A percentile compares a stretch with the other conserved stretches of the same genome.
Conservation (phyloP, 37 sponge, comb jelly and placozoan species). For the Beroe forskalii region DNA sequence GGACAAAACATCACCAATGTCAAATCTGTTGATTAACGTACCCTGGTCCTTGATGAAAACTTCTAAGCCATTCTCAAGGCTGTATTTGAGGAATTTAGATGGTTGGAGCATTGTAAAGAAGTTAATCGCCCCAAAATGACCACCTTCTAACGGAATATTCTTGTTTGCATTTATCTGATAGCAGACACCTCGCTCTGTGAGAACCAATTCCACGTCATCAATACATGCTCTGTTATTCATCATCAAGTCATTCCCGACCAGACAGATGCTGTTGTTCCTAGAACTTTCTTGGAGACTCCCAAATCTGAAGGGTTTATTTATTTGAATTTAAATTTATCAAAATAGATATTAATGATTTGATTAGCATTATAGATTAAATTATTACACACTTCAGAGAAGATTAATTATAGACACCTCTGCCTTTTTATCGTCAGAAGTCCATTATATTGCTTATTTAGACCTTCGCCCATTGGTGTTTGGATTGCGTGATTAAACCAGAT, state of each 20-base stretch:
- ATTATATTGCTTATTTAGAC: no score
- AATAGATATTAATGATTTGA: no score
- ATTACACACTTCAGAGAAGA: no score
- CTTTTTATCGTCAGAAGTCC: no score
- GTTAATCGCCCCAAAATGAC: not conserved
- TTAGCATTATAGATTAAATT: no score
- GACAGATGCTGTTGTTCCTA: not conserved
- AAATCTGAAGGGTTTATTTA: no score
- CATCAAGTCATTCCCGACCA: not conserved
- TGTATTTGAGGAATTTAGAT: not conserved
- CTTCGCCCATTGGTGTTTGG: no score
- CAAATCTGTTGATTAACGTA: not conserved
- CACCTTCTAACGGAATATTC: not conserved
- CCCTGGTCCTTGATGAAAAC: conserved; percentile 42
- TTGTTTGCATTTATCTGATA: conserved; percentile 23
- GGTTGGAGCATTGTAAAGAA: not conserved
- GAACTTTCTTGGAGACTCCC: not conserved
- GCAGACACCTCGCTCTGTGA: conserved; percentile 20
- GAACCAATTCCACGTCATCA: not conserved
- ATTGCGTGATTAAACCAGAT: no score
- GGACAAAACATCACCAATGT: not conserved
- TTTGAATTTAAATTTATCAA: no score
- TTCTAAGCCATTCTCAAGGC: not conserved
- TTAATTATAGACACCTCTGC: no score
- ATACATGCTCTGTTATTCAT: not conserved